Evolutionary conservation across 2,888 invertebrate species (phyloP).

Genomic region (Nowickia ferox): DNA sequence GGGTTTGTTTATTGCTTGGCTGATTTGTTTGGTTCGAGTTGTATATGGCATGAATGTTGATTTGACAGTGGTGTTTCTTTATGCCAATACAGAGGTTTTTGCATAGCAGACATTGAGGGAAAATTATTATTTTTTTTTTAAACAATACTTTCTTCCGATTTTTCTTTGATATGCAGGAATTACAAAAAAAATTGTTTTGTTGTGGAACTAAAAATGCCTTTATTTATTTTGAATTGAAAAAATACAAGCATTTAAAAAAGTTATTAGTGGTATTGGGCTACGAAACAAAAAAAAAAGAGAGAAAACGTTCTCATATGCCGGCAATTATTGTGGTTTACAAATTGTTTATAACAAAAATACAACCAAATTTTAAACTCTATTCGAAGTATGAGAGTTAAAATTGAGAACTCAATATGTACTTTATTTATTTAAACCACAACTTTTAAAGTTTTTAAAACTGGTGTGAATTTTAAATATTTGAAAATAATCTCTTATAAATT

Average conservation of each 20-base stretch:
- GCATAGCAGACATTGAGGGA: constrained; percentile 23
- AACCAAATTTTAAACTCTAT: neutral
- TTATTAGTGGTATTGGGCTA: constrained; percentile 50
- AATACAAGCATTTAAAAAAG: constrained; percentile 40
- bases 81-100: neutral
- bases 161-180: constrained; percentile 47
- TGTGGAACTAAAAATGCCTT: neutral
- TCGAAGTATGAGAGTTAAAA: too few relatives aligned
- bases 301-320: constrained; percentile 34
- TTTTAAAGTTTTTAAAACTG: too few relatives aligned
- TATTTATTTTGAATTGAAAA: constrained; percentile 17
- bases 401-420: too few relatives aligned
- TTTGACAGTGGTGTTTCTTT: constrained; percentile 47
- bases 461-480: too few relatives aligned
- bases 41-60: constrained; percentile 53
- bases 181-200: constrained; percentile 22
- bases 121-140: constrained; percentile 19
- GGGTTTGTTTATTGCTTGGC: constrained; percentile 41
- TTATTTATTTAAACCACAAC: too few relatives aligned
- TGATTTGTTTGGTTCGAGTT: constrained; percentile 46
- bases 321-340: constrained; percentile 57
- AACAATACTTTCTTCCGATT: constrained; percentile 48
- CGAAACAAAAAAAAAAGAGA: neutral
- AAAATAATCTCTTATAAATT: too few relatives aligned
- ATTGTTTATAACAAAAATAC: neutral